These are phyloP conservation scores for Tigriopus californicus DNA, from an alignment of 2,888 invertebrate species.

Conservation along the genomic window DNA sequence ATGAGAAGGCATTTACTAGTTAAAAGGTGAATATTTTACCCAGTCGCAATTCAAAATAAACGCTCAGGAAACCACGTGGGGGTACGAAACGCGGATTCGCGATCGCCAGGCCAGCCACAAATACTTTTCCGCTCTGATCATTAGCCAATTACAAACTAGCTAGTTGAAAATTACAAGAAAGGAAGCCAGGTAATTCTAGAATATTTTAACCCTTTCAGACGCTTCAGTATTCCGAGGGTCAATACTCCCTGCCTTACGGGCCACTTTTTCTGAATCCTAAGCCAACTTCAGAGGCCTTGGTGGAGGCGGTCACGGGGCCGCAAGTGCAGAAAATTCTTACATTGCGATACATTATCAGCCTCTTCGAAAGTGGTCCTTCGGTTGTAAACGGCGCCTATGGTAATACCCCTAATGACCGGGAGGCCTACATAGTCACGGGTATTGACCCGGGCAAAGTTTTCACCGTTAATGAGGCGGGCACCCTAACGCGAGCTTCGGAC, in stretches of 20 bases:
- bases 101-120: too few species aligned
- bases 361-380: neutral
- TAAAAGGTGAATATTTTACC: too few species aligned
- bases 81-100: too few species aligned
- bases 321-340: neutral
- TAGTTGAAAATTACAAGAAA: too few species aligned
- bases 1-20: too few species aligned
- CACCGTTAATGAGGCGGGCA: neutral
- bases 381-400: slow-evolving; percentile 1
- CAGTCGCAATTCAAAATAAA: too few species aligned
- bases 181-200: too few species aligned
- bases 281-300: neutral
- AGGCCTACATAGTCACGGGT: neutral
- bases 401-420: neutral
- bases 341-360: neutral
- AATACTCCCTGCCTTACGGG: neutral
- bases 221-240: neutral
- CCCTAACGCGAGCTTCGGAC: neutral
- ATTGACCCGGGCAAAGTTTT: neutral
- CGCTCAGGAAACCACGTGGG: too few species aligned
- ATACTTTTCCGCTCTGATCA: too few species aligned
- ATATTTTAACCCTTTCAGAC: slow-evolving; percentile 4
- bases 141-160: too few species aligned
- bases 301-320: neutral
- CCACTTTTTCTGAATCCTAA: slow-evolving; percentile 2